Evolutionary conservation across 2,797 vertebrate species (phyloP).

Genomic region (Podarcis lilfordi): DNA sequence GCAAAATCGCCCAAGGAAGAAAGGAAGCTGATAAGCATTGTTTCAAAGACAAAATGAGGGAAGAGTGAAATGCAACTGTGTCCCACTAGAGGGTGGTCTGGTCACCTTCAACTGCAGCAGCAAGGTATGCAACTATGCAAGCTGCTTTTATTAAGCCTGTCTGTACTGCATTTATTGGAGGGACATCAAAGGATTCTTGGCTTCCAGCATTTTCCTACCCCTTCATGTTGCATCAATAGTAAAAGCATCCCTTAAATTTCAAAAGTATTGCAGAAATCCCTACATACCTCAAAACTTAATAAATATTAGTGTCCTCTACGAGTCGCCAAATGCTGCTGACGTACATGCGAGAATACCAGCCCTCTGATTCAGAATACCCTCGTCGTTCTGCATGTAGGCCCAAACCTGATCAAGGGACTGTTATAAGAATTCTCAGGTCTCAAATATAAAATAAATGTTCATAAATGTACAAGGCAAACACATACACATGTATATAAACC

Average conservation of each 20-base stretch:
- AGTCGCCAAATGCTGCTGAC: conserved; percentile 10
- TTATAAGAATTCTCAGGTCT: too few relatives aligned
- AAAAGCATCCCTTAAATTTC: conserved; percentile 32
- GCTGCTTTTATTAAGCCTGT: conserved; percentile 33
- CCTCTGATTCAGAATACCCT: neutral
- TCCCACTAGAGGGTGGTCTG: conserved; percentile 77
- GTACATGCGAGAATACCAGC: neutral
- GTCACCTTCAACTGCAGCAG: conserved; percentile 56
- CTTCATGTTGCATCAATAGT: conserved; percentile 26
- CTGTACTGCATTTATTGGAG: conserved; percentile 16
- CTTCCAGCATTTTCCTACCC: conserved; percentile 46
- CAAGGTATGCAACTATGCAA: conserved; percentile 37
- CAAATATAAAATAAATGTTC: too few relatives aligned
- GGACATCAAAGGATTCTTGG: conserved; percentile 43
- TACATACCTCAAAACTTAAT: conserved; percentile 5
- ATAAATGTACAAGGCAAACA: too few relatives aligned
- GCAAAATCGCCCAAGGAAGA: conserved; percentile 10
- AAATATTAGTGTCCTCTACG: conserved; percentile 18
- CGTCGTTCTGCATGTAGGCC: neutral
- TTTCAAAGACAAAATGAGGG: conserved; percentile 4
- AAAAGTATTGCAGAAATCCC: conserved; percentile 21
- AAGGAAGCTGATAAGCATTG: conserved; percentile 29
- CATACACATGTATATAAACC: too few relatives aligned
- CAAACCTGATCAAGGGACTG: neutral
- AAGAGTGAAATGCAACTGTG: conserved; percentile 56